A percentile compares a stretch with the other conserved stretches of the same genome.
These are phyloP conservation scores for Pachyramphus minor DNA, from an alignment of 2,113 vertebrate genomes.

Conservation along the genomic window DNA sequence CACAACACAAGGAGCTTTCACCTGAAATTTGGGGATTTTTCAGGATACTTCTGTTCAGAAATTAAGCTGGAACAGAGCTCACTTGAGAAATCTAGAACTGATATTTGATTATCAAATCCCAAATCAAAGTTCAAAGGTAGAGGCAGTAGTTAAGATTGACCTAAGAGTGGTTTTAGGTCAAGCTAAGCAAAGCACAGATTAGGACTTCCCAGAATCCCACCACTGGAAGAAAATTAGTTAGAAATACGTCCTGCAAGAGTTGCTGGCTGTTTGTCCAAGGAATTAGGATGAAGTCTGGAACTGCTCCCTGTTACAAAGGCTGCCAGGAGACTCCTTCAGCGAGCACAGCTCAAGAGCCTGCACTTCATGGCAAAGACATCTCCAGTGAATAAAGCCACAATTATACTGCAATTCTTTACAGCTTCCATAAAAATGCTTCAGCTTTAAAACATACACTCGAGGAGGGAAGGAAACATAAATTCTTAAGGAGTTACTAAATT, in stretches of 20 bases:
- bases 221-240: not conserved
- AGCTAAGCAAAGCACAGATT: not conserved
- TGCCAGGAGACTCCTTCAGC: not conserved
- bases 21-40: not conserved
- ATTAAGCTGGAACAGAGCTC: not conserved
- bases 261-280: not conserved
- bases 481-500: conserved; percentile 32
- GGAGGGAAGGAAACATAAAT: not conserved
- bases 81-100: not conserved
- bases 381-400: not conserved
- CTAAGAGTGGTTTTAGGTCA: not conserved
- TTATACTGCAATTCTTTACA: conserved; percentile 2
- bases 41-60: not conserved
- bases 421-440: conserved; percentile 3
- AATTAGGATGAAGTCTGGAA: not conserved
- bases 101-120: not conserved
- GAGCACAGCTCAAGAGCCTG: not conserved
- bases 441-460: not conserved
- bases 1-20: not conserved
- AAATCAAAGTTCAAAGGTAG: not conserved
- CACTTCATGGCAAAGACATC: not conserved
- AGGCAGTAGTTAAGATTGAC: not conserved
- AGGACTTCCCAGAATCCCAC: not conserved
- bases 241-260: not conserved
- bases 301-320: not conserved